Evolutionary conservation across 2,113 vertebrate species (phyloP).

Genomic region (Calidris pygmaea): DNA sequence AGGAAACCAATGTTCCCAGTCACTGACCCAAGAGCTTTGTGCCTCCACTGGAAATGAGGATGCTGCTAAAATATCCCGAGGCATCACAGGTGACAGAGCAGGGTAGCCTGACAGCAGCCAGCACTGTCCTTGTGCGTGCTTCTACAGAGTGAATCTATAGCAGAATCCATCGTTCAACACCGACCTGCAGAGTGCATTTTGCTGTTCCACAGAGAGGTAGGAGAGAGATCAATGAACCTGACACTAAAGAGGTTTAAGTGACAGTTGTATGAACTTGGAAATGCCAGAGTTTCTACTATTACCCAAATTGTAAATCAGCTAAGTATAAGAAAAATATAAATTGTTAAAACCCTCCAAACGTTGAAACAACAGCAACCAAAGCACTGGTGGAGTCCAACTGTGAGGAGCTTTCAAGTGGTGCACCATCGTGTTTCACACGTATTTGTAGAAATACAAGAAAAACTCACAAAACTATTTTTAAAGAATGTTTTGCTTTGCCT

Average conservation of each 20-base stretch:
- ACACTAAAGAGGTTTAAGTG: not conserved
- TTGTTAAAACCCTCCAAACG: not conserved
- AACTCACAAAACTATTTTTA: not conserved
- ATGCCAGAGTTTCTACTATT: not conserved
- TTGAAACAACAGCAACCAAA: not conserved
- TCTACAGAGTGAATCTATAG: not conserved
- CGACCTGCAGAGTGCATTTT: not conserved
- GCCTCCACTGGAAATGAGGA: not conserved
- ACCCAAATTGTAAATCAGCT: not conserved
- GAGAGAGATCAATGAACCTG: not conserved
- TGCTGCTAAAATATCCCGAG: not conserved
- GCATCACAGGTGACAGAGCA: not conserved
- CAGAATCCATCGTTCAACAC: not conserved
- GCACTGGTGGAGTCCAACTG: not conserved
- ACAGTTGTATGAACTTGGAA: not conserved
- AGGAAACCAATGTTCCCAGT: not conserved
- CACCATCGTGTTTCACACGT: not conserved
- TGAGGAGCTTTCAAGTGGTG: not conserved
- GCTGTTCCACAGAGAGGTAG: not conserved
- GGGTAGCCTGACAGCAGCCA: not conserved
- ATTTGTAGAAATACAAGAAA: not conserved
- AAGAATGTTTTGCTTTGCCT: not conserved
- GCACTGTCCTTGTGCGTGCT: not conserved
- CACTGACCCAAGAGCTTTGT: not conserved
- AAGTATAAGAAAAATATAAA: not conserved